Percentiles rank a stretch among this genome's conserved stretches.
Evolutionary conservation across 2,888 invertebrate genomes (phyloP).

Genomic region (Dryobota labecula): DNA sequence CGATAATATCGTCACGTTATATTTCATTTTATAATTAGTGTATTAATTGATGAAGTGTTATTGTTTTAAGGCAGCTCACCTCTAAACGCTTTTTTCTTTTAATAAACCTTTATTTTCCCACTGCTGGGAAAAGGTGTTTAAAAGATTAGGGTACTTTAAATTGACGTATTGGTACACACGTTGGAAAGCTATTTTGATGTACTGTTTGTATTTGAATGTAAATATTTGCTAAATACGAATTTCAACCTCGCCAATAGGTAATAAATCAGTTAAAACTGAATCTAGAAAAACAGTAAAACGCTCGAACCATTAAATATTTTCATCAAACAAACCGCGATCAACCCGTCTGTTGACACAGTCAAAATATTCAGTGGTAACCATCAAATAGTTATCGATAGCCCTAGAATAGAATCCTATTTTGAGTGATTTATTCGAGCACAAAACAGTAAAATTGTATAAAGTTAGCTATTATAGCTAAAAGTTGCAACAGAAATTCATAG

Average conservation of each 20-base stretch:
- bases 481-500: not conserved
- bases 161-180: not conserved
- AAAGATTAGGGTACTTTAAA: not conserved
- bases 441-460: conserved; percentile 11
- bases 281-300: conserved; percentile 9
- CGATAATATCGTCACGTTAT: no score
- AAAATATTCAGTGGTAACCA: conserved; percentile 42
- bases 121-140: not conserved
- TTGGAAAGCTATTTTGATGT: not conserved
- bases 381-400: conserved; percentile 19
- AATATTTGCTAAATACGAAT: not conserved
- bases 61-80: not conserved
- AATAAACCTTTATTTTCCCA: no score
- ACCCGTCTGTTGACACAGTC: conserved; percentile 22
- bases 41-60: not conserved
- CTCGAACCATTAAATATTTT: conserved; percentile 39
- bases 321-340: conserved; percentile 41
- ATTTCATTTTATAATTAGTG: no score
- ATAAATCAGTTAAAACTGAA: not conserved
- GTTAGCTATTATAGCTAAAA: not conserved
- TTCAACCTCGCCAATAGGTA: not conserved
- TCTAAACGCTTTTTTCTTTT: not conserved
- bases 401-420: conserved; percentile 9
- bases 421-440: conserved; percentile 22
- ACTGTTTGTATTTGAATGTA: not conserved